Conservation (phyloP, 2,113 vertebrate genomes). For the Stigmatopora nigra region DNA sequence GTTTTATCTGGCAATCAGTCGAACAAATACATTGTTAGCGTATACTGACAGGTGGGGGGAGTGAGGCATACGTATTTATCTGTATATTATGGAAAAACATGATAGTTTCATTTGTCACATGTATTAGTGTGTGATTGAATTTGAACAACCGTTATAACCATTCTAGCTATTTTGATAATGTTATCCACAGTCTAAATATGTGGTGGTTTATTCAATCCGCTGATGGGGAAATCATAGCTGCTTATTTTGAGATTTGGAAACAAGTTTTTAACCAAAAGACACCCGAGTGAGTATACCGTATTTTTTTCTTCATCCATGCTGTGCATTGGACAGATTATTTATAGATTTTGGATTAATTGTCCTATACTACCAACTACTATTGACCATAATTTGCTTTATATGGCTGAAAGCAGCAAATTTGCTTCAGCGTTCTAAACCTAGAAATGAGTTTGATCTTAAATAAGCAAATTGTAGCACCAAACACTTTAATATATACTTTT, state of each 20-base stretch:
- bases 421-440: not conserved
- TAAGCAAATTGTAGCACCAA: not conserved
- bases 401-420: not conserved
- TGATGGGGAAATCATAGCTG: slow-evolving; percentile 5
- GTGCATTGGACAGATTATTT: no score
- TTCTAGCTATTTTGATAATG: slow-evolving; percentile 10
- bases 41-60: not conserved
- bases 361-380: not conserved
- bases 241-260: slow-evolving; percentile 11
- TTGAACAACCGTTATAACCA: slow-evolving; percentile 18
- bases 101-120: not conserved
- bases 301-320: no score
- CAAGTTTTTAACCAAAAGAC: slow-evolving; percentile 20
- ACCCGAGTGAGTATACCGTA: not conserved
- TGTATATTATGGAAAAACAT: slow-evolving; percentile 10
- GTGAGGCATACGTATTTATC: not conserved
- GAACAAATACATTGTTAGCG: slow-evolving; percentile 8
- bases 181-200: not conserved
- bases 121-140: not conserved
- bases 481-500: not conserved
- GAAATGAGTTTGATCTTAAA: not conserved
- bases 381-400: not conserved
- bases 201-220: slow-evolving; percentile 24
- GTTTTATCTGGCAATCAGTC: not conserved
- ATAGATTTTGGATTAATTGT: not conserved